Conservation (phyloP, 2,888 invertebrate genomes). For the Lutraria lutraria region DNA sequence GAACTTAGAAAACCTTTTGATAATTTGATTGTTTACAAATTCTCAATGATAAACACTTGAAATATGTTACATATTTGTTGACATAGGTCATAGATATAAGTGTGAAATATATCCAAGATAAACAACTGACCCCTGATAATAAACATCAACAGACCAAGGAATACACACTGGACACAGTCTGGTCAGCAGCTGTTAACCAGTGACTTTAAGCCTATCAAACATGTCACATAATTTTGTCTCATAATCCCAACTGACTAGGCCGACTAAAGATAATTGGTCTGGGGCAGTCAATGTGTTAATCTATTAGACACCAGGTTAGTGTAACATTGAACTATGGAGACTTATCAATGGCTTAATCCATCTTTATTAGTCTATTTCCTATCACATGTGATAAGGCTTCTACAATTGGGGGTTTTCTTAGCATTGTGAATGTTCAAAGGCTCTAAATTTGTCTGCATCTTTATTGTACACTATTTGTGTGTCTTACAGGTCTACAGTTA, state of each 20-base stretch:
- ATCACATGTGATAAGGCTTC: background rate
- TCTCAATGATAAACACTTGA: slow-evolving; percentile 9
- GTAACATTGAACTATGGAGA: background rate
- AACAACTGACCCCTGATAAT: slow-evolving; percentile 18
- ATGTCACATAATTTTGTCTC: slow-evolving; percentile 30
- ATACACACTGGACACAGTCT: background rate
- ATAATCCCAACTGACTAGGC: slow-evolving; percentile 26
- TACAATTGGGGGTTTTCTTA: background rate
- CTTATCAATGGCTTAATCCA: background rate
- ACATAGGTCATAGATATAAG: slow-evolving; percentile 9
- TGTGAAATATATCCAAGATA: slow-evolving; percentile 19
- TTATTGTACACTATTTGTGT: too few species aligned
- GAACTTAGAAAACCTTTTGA: slow-evolving; percentile 16
- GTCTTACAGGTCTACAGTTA: too few species aligned
- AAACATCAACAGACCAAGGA: background rate
- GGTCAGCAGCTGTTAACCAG: slow-evolving; percentile 32
- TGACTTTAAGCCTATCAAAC: slow-evolving; percentile 33
- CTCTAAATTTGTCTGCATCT: background rate
- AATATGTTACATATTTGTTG: slow-evolving; percentile 17
- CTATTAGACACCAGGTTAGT: background rate
- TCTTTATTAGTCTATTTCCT: background rate
- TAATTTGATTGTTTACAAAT: background rate
- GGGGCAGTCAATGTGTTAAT: background rate
- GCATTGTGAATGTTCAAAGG: background rate
- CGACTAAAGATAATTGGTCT: background rate